Evolutionary conservation across 2,797 vertebrate genomes (phyloP).

Genomic region (Coracias cyanogaster): DNA sequence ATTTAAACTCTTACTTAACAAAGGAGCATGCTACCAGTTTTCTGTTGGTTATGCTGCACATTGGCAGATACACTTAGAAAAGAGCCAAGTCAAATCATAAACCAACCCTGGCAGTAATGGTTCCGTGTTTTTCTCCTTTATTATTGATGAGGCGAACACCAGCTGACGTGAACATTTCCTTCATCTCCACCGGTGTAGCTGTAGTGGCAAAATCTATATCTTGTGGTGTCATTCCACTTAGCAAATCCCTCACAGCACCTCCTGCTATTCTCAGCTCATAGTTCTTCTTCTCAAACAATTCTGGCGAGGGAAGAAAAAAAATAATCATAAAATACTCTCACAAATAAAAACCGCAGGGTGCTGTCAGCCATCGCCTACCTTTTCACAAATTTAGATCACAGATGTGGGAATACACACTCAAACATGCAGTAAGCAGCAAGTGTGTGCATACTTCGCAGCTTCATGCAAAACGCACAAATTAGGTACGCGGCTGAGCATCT

Average conservation of each 20-base stretch:
- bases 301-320: conserved; percentile 65
- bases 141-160: conserved; percentile 96
- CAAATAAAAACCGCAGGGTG: fast-evolving
- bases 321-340: not conserved
- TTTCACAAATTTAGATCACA: fast-evolving
- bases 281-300: conserved; percentile 89
- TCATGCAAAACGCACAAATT: fast-evolving
- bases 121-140: conserved; percentile 95
- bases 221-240: conserved; percentile 88
- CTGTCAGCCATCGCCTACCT: no score
- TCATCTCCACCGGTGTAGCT: conserved; percentile 94
- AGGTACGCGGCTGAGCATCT: not conserved
- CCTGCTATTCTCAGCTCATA: conserved; percentile 94
- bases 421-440: not conserved
- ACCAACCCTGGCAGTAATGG: conserved; percentile 92
- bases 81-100: not conserved
- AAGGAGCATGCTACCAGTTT: not conserved
- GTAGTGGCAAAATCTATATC: conserved; percentile 97
- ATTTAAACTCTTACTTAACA: not conserved
- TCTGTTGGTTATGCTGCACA: fast-evolving
- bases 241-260: conserved; percentile 93
- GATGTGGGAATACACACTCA: not conserved
- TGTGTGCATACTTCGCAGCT: fast-evolving
- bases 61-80: not conserved
- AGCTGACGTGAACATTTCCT: conserved; percentile 87